A percentile compares a stretch with the other conserved stretches of the same genome.
phyloP scores from a whole-genome alignment of 2,888 invertebrate genomes.

The Ophonus ardosiacus region DNA sequence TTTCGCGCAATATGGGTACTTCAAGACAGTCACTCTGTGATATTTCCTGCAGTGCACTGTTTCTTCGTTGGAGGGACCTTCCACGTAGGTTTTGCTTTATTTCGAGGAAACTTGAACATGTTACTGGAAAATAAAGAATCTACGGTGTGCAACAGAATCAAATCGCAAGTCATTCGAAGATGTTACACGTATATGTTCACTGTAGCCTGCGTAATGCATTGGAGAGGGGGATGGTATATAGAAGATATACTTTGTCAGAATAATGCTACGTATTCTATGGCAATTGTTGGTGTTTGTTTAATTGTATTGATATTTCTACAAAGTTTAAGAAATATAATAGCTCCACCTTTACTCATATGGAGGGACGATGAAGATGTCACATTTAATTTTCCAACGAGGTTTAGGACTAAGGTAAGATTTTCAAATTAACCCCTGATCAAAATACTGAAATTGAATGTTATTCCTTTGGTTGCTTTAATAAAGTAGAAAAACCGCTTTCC shows the following conservation, averaged over 20 bases:
- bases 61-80: slow-evolving; percentile 78
- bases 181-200: slow-evolving; percentile 77
- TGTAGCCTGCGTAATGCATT: slow-evolving; percentile 77
- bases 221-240: slow-evolving; percentile 78
- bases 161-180: slow-evolving; percentile 69
- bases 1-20: slow-evolving; percentile 79
- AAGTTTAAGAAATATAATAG: slow-evolving; percentile 77
- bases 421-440: not conserved
- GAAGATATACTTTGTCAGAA: slow-evolving; percentile 66
- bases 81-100: slow-evolving; percentile 76
- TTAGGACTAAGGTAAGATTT: slow-evolving; percentile 73
- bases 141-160: slow-evolving; percentile 16
- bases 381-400: slow-evolving; percentile 81
- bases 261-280: slow-evolving; percentile 12
- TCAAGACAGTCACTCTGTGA: slow-evolving; percentile 73
- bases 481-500: too few species aligned
- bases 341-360: slow-evolving; percentile 79
- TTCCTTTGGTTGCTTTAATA: too few species aligned
- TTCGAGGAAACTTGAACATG: slow-evolving; percentile 74
- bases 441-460: too few species aligned
- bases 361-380: slow-evolving; percentile 79
- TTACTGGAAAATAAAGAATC: not conserved
- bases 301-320: slow-evolving; percentile 73
- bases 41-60: slow-evolving; percentile 76
- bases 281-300: slow-evolving; percentile 67